These are phyloP conservation scores for Aramus guarauna DNA, from an alignment of 2,113 vertebrate species.

Conservation along the genomic window DNA sequence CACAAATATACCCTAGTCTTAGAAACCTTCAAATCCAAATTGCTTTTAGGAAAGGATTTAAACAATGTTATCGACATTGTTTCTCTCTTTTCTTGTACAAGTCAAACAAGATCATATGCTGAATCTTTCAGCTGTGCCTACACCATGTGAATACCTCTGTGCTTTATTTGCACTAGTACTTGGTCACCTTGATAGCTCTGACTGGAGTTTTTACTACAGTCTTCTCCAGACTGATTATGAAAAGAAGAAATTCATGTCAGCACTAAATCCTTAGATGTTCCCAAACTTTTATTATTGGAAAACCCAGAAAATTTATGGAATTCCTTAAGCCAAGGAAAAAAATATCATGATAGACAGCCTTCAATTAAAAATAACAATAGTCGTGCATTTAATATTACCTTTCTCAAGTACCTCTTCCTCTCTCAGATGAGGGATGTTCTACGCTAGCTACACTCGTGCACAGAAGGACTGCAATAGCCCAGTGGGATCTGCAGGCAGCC, in stretches of 20 bases:
- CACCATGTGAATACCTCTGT: neutral
- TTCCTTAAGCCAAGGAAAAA: neutral
- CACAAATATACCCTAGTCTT: neutral
- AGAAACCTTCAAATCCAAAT: neutral
- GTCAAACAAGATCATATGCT: neutral
- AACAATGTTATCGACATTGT: neutral
- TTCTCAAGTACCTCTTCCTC: neutral
- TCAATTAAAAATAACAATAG: neutral
- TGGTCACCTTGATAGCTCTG: neutral
- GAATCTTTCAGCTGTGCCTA: neutral
- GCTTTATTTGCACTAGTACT: neutral
- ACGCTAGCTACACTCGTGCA: neutral
- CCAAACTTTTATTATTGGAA: neutral
- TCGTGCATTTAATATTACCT: neutral
- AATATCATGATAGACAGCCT: neutral
- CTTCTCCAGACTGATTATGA: neutral
- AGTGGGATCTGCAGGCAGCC: neutral
- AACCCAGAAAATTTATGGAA: neutral
- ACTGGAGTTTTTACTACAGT: neutral
- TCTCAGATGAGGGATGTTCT: neutral
- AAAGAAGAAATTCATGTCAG: rapidly evolving
- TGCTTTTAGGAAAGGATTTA: neutral
- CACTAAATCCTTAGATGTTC: neutral
- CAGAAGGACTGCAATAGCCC: neutral
- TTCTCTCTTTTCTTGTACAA: neutral